Evolutionary conservation across 2,113 vertebrate species (phyloP), one percentile per base, ranked within the genome.

Genomic region (Dasyprocta punctata): DNA sequence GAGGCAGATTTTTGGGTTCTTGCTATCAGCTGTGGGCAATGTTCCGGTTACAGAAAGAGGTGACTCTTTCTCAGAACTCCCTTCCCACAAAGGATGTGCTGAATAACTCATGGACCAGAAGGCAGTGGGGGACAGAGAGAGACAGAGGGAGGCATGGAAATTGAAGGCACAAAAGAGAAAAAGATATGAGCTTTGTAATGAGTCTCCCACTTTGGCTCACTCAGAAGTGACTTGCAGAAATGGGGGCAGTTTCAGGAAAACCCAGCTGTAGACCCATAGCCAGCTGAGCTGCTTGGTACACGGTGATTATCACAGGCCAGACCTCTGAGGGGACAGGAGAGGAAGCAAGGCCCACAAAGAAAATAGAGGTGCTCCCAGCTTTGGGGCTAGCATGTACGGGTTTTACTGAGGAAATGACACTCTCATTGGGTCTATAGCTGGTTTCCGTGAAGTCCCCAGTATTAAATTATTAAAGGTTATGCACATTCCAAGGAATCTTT

Each of bases 311-410:
- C 60, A 67, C 28, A 67, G 44, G 7, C 30, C 44, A 63, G 20
- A 2, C 22, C 24, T 24, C 11, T 12, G 3, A 61, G 58, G 17
- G 38, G 4, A 19, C 5, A 14, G 47, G 28, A 86, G 56, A 5
- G 49, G 19, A 87, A 80, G 12, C 7, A 56, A 71, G 16, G 26
- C 56, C 58, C 38, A n/a, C 0, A 7, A 75, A 49, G 36, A 22
- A 60, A 67, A 28, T 2, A 9, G 6, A 6, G 24, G 5, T 4
- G 8, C 24, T 75, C 33, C 77, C 44, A 13, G 41, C 33, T 4
- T 26, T 19, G 13, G n/a, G 22, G 30, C 7, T 0, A 14, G 19
- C 7, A 1, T 60, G 38, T 17, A 6, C 4, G 3, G 33, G 33
- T 26, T 75, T 73, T 11, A 5, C 0, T 12, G 33, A 86, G n/a